Base-by-base conservation (phyloP, 1,140 invertebrate genomes). In the Drosophila malerkotliana region DNA sequence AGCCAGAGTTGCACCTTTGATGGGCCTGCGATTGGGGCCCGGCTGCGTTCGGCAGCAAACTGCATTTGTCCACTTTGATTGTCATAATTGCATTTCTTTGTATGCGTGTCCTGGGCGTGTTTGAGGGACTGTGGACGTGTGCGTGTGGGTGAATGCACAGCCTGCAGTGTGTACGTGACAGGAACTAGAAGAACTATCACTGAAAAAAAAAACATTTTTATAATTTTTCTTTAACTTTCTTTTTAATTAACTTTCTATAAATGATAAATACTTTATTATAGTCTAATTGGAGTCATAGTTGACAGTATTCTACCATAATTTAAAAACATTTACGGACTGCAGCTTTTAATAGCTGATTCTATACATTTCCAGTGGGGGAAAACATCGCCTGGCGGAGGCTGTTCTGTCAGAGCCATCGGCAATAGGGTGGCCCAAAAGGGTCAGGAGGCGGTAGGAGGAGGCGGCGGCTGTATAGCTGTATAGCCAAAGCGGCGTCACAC, bases 1-100 rank as follows among this genome's bases (percentile, higher is more conserved):
- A 76, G 66, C 37, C 59, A 32, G 63, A 44, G 63, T 63, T 41
- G 63, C 60, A 77, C 58, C 74, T 69, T 44, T 75, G 64, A 57
- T 68, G 63, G 63, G 24, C 15, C 49, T 39, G 63, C 32, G 41
- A 49, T 49, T 39, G 66, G 41, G 26, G 61, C 60, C 53, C 28
- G 49, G 15, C 14, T 55, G 41, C 52, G 47, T 47, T 62, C 30
- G 58, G 49, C 66, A 49, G 49, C 59, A 68, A 77, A 77, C 57
- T 87, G 82, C 82, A 85, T 87, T 74, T 87, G 82, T 78, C 82
- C 82, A 85, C 64, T 78, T 82, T 81, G 78, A 87, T 85, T 85
- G 82, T 82, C 82, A 85, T 87, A 87, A 85, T 85, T 81, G 78
- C 69, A 82, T 87, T 85, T 78, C 82, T 87, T 77, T 85, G 72